Base-by-base conservation (phyloP, 37 sponge, comb jelly and placozoan genomes). In the Sycon ciliatum region DNA sequence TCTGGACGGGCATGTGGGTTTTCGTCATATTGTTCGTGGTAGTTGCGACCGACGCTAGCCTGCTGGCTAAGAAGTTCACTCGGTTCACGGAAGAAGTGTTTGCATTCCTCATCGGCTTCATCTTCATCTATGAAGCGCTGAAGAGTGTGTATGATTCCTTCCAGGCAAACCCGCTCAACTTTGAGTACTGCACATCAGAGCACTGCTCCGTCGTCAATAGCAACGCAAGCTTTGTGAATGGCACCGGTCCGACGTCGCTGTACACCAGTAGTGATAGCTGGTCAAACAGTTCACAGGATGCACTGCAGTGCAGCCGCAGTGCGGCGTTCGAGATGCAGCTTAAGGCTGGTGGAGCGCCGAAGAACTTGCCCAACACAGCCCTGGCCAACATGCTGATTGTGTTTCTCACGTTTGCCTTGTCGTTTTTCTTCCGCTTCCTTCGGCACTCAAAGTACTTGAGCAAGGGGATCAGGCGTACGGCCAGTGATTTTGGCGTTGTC, bases 1-100 rank as follows among this genome's bases (percentile, higher is more conserved):
- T 85, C 67, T 93, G 95, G 95, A 81, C 89, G 63, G 95, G 95
- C 33, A 31, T 89, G 13, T 93, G 95, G 95, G 69, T 85, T 4
- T 54, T 58, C 3, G 27, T 86, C 0, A 57, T 93, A 11, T 70
- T 78, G 26, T 3, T 84, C 32, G 36, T 83, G 0, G 52, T 93
- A 22, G 86, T 86, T 1, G 82, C 77, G 29, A 55, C 77, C 23
- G 81, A 93, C 40, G 78, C 75, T 2, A 89, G 90, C 67, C 76
- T 70, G 34, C 62, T 93, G 16, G 68, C 86, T 39, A 79, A 77
- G 1, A 30, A 81, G 35, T 73, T 93, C 78, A 93, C 95, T 0
- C 76, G 90, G 7, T 93, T 93, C 69, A 83, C 90, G 3, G 77
- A 74, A 27, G 95, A 93, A 57, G 83, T 81, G 31, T 90, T 89